Percentiles rank a stretch among this genome's conserved stretches.
Evolutionary conservation across 2,888 invertebrate genomes (phyloP).

Genomic region (Camponotus fellah): DNA sequence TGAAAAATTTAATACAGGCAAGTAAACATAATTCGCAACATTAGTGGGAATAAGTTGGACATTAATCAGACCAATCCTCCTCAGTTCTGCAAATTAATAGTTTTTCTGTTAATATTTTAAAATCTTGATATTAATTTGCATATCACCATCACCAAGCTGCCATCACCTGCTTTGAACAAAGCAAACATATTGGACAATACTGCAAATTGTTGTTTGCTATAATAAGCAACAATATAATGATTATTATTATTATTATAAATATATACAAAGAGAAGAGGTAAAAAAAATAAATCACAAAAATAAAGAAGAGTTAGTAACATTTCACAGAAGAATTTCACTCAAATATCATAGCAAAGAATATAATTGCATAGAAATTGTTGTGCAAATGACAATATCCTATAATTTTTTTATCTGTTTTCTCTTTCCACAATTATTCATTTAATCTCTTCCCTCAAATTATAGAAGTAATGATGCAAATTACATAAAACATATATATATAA

Average conservation of each 20-base stretch:
- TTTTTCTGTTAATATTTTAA: slow-evolving; percentile 59
- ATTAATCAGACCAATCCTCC: slow-evolving; percentile 79
- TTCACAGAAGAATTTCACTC: slow-evolving; percentile 15
- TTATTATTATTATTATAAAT: not conserved
- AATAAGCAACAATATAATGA: slow-evolving; percentile 22
- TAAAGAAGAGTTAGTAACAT: slow-evolving; percentile 4
- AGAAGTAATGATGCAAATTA: slow-evolving; percentile 13
- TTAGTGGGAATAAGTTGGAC: slow-evolving; percentile 52
- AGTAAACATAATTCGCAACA: slow-evolving; percentile 44
- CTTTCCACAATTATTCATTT: not conserved
- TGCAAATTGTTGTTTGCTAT: slow-evolving; percentile 11
- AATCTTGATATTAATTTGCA: slow-evolving; percentile 37
- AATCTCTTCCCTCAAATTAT: not conserved
- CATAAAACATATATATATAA: slow-evolving; percentile 9
- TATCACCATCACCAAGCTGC: slow-evolving; percentile 70
- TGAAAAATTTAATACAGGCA: not conserved
- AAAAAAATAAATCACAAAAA: slow-evolving; percentile 6
- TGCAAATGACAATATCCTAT: not conserved
- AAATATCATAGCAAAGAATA: not conserved
- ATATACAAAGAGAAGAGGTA: slow-evolving; percentile 29
- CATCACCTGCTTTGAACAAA: slow-evolving; percentile 65
- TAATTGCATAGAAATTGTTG: slow-evolving; percentile 18
- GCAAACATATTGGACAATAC: slow-evolving; percentile 52
- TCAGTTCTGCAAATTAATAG: slow-evolving; percentile 77
- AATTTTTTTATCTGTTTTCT: not conserved